phyloP scores from a whole-genome alignment of 2,113 vertebrate species.

The Corydoras sp. region DNA sequence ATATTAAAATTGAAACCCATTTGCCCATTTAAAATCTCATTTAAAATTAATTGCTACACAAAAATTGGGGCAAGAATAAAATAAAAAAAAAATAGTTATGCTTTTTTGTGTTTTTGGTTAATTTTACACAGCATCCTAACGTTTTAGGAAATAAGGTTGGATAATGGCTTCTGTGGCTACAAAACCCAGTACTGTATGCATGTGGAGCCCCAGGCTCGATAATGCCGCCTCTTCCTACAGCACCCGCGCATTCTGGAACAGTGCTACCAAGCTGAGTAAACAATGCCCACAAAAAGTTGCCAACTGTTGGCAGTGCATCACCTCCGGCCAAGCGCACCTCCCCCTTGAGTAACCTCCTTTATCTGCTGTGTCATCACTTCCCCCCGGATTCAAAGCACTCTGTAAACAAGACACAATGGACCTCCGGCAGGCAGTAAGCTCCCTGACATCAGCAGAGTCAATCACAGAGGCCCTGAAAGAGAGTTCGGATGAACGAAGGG shows the following conservation, averaged over 20 bases:
- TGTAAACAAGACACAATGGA: constrained; percentile 34
- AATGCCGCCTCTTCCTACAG: not conserved
- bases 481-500: too few relatives aligned
- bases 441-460: constrained; percentile 28
- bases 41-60: too few relatives aligned
- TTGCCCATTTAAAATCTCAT: too few relatives aligned
- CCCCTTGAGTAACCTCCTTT: constrained; percentile 29
- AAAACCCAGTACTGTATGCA: too few relatives aligned
- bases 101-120: too few relatives aligned
- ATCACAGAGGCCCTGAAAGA: not conserved
- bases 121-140: too few relatives aligned
- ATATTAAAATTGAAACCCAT: too few relatives aligned
- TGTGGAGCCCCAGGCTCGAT: not conserved
- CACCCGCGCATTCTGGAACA: not conserved
- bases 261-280: constrained; percentile 14
- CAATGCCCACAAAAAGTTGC: constrained; percentile 6
- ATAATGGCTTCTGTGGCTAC: too few relatives aligned
- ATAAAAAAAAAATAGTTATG: too few relatives aligned
- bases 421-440: constrained; percentile 29
- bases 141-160: too few relatives aligned
- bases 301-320: constrained; percentile 26
- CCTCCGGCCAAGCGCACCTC: constrained; percentile 13
- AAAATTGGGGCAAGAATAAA: too few relatives aligned
- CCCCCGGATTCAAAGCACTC: constrained; percentile 7
- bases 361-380: constrained; percentile 31